Evolutionary conservation across 2,113 vertebrate genomes (phyloP).

Genomic region (Elachura formosa): DNA sequence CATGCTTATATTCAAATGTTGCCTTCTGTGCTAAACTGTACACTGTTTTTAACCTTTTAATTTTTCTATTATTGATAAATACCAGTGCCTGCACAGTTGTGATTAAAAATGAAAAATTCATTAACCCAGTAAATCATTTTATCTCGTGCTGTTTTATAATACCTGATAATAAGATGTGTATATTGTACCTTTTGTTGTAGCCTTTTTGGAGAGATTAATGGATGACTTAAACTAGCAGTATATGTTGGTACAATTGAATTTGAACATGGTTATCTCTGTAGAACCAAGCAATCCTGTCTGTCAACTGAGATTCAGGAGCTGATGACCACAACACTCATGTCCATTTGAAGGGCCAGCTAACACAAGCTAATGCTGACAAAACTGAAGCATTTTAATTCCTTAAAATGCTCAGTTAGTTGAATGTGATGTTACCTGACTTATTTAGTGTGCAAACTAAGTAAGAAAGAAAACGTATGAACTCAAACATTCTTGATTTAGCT

Average conservation of each 20-base stretch:
- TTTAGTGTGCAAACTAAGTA: background rate
- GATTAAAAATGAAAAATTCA: slow-evolving; percentile 1
- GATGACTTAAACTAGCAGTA: background rate
- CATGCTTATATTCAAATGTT: slow-evolving; percentile 38
- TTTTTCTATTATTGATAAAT: background rate
- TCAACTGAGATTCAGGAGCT: background rate
- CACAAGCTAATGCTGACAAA: background rate
- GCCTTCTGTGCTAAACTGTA: slow-evolving; percentile 8
- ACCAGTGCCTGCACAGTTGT: background rate
- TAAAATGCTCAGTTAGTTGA: background rate
- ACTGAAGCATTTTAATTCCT: background rate
- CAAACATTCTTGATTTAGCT: background rate
- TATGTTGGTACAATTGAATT: background rate
- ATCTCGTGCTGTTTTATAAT: background rate
- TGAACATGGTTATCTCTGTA: background rate
- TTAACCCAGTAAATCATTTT: background rate
- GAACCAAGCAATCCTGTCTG: background rate
- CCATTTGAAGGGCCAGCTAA: background rate
- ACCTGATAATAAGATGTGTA: background rate
- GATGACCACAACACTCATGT: fast-evolving
- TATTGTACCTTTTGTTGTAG: background rate
- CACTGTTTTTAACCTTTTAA: background rate
- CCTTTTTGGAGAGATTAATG: background rate
- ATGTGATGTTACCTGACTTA: background rate
- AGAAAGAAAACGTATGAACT: background rate